Evolutionary conservation across 2,888 invertebrate genomes (phyloP).

Genomic region (Latrodectus elegans): DNA sequence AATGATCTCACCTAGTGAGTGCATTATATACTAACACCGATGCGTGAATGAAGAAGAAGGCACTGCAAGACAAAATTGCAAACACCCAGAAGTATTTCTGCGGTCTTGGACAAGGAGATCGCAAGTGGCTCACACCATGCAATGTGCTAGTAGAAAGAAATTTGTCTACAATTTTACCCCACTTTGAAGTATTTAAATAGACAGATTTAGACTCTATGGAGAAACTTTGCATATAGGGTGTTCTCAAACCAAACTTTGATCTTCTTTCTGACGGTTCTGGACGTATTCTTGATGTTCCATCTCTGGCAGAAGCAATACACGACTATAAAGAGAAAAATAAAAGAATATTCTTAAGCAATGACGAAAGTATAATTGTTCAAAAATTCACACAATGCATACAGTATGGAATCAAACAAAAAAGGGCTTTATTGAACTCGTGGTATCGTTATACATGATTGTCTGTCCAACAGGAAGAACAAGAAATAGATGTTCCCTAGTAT

Average conservation of each 20-base stretch:
- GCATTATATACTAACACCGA: constrained; percentile 55
- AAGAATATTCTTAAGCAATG: background rate
- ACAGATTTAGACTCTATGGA: constrained; percentile 17
- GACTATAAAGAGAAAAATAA: constrained; percentile 24
- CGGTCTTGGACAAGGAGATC: constrained; percentile 37
- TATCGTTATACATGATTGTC: too few relatives aligned
- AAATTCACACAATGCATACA: too few relatives aligned
- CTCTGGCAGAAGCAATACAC: constrained; percentile 29
- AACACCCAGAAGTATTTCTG: constrained; percentile 55
- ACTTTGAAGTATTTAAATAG: constrained; percentile 5
- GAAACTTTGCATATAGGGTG: constrained; percentile 29
- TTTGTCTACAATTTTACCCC: constrained; percentile 42
- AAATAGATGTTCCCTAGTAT: too few relatives aligned
- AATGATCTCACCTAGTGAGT: constrained; percentile 31
- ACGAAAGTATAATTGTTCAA: too few relatives aligned
- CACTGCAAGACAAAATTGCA: constrained; percentile 50
- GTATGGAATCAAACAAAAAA: too few relatives aligned
- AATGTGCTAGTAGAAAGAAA: constrained; percentile 52
- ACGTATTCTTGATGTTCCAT: constrained; percentile 1
- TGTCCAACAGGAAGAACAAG: too few relatives aligned
- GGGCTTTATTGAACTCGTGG: too few relatives aligned
- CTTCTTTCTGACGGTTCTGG: background rate
- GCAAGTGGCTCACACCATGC: constrained; percentile 48
- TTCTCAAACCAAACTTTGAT: constrained; percentile 4
- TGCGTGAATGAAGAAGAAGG: constrained; percentile 53